Evolutionary conservation across 2,888 invertebrate species (phyloP).

Genomic region (Pristionchus exspectatus): DNA sequence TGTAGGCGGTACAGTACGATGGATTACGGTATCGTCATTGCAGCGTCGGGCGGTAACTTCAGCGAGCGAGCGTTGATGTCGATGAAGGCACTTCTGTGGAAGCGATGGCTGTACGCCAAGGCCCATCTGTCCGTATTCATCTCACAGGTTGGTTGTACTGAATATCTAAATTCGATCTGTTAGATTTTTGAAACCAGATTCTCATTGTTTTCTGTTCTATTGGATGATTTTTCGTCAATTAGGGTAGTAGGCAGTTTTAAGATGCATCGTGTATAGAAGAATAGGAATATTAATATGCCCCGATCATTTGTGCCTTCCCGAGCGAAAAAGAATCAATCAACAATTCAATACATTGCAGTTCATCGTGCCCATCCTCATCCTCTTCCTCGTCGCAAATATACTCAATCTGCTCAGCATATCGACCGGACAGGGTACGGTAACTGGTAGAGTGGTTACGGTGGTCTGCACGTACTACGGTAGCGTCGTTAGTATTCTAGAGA

Average conservation of each 20-base stretch:
- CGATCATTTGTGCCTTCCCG: too few relatives aligned
- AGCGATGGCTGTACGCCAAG: conserved; percentile 56
- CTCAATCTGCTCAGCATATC: conserved; percentile 35
- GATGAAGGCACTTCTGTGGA: conserved; percentile 53
- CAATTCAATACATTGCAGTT: not conserved
- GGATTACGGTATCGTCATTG: not conserved
- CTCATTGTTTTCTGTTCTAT: too few relatives aligned
- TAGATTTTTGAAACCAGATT: not conserved
- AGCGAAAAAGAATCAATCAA: too few relatives aligned
- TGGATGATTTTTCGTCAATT: too few relatives aligned
- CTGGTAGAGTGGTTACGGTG: not conserved
- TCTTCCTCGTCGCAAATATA: conserved; percentile 55
- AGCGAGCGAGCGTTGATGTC: not conserved
- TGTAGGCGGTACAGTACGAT: not conserved
- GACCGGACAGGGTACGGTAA: conserved; percentile 23
- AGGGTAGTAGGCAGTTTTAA: too few relatives aligned
- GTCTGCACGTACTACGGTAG: not conserved
- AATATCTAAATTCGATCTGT: too few relatives aligned
- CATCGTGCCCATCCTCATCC: conserved; percentile 49
- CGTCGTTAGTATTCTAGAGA: not conserved
- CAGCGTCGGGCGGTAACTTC: not conserved
- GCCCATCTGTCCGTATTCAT: conserved; percentile 52
- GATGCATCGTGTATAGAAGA: too few relatives aligned
- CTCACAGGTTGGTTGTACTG: conserved; percentile 55
- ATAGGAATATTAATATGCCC: too few relatives aligned